Base-by-base conservation (phyloP, 2,113 vertebrate species). In the Lutjanus erythropterus region DNA sequence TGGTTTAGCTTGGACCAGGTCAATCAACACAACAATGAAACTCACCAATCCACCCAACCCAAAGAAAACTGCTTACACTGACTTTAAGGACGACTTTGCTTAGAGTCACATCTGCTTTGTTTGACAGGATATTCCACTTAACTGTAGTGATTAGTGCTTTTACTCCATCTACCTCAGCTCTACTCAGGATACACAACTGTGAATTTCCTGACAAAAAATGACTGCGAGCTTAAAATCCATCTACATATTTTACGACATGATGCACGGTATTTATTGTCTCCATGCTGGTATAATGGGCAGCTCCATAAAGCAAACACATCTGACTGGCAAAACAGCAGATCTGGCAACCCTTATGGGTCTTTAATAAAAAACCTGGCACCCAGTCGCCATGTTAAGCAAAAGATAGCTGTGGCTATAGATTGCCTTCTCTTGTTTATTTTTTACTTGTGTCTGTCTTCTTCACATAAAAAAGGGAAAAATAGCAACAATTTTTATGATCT, bases 71-170 rank as follows among this genome's bases (percentile, higher is more conserved):
- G n/a, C n/a, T n/a, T n/a, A n/a, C n/a, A n/a, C n/a, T n/a, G n/a
- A n/a, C n/a, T n/a, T n/a, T n/a, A n/a, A n/a, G n/a, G n/a, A n/a
- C n/a, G 16, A 21, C 15, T 23, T 59, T 15, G 21, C 47, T 70
- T 14, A 6, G 12, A 18, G 50, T 55, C 23, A 27, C 9, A 14
- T 70, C 14, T 56, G 35, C 25, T 21, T 16, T 69, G 55, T 62
- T 46, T 69, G 37, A 46, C 58, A 58, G 39, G 39, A 49, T 15
- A 33, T 62, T 44, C 42, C 23, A 44, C 39, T 41, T 44, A 37
- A 14, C 76, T 46, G 67, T 25, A 44, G 27, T 62, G 27, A 75
- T 39, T 52, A 60, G 31, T 5, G 47, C 16, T 72, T n/a, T n/a
- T 7, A 41, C 64, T 60, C 42, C 46, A n/a, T 25, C 52, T 8